These are phyloP conservation scores for Centruroides sculpturatus DNA, from an alignment of 1,140 invertebrate species.

Conservation along the genomic window DNA sequence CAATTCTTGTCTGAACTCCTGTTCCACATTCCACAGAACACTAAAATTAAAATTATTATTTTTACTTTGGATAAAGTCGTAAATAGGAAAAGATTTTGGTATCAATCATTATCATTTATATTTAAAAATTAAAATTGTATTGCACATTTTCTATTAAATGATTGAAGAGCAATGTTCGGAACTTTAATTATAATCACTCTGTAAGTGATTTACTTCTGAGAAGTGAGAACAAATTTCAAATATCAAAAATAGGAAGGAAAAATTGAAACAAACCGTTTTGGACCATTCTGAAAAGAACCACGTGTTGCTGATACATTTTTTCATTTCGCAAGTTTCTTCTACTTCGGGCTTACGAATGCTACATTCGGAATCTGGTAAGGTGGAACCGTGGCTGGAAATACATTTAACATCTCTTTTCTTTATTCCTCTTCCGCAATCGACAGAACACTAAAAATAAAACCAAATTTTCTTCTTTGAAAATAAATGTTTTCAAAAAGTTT, in stretches of 20 bases:
- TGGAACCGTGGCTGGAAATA: constrained; percentile 19
- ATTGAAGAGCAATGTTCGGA: too few species aligned
- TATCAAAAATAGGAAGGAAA: neutral
- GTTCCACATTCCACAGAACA: neutral
- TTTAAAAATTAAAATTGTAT: too few species aligned
- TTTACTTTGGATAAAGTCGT: too few species aligned
- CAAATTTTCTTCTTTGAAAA: neutral
- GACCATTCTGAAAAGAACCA: constrained; percentile 36
- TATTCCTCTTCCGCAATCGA: constrained; percentile 36
- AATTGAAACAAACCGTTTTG: neutral
- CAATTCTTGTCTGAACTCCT: neutral
- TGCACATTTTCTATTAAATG: too few species aligned
- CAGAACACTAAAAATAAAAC: constrained; percentile 30
- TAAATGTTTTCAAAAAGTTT: neutral
- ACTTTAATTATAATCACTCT: too few species aligned
- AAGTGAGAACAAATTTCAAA: neutral
- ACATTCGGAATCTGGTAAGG: constrained; percentile 24
- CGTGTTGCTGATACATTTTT: constrained; percentile 23
- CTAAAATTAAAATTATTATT: neutral
- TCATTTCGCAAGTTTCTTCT: constrained; percentile 37
- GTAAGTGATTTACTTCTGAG: too few species aligned
- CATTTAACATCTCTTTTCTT: constrained; percentile 32
- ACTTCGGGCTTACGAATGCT: constrained; percentile 21
- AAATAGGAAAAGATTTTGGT: too few species aligned
- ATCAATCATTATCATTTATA: too few species aligned